Evolutionary conservation across 2,888 invertebrate species (phyloP).

Genomic region (Digitonthophagus gazella): DNA sequence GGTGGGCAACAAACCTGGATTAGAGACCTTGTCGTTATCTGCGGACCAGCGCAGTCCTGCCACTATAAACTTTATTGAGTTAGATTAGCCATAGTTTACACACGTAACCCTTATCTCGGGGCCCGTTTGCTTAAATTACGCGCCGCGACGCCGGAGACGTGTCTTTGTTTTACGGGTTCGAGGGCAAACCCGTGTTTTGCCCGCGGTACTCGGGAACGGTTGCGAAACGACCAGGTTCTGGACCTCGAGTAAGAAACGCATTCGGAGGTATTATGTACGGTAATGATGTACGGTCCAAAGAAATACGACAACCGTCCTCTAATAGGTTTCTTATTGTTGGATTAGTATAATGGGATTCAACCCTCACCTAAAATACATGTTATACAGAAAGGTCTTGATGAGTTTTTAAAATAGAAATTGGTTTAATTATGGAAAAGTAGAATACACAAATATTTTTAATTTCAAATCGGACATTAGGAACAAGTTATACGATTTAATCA

Average conservation of each 20-base stretch:
- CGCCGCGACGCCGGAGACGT: constrained; percentile 41
- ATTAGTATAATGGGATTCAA: not conserved
- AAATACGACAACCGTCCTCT: not conserved
- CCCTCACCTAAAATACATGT: not conserved
- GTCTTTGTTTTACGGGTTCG: constrained; percentile 44
- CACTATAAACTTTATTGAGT: constrained; percentile 55
- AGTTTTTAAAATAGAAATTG: too few relatives aligned
- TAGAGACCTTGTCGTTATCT: constrained; percentile 52
- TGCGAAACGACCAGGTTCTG: constrained; percentile 41
- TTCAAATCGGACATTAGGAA: too few relatives aligned
- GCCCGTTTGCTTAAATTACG: constrained; percentile 52
- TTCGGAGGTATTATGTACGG: constrained; percentile 28
- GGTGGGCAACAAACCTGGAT: constrained; percentile 48
- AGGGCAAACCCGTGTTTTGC: constrained; percentile 44
- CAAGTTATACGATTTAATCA: too few relatives aligned
- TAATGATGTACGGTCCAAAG: constrained; percentile 6
- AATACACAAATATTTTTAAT: too few relatives aligned
- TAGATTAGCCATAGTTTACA: constrained; percentile 55
- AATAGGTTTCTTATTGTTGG: constrained; percentile 13
- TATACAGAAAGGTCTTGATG: too few relatives aligned
- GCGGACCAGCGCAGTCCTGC: constrained; percentile 48
- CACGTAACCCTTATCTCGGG: constrained; percentile 52
- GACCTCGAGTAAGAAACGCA: constrained; percentile 38
- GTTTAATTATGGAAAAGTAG: too few relatives aligned
- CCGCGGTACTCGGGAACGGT: constrained; percentile 35